phyloP scores from a whole-genome alignment of 2,888 invertebrate species.

The Lagria hirta region DNA sequence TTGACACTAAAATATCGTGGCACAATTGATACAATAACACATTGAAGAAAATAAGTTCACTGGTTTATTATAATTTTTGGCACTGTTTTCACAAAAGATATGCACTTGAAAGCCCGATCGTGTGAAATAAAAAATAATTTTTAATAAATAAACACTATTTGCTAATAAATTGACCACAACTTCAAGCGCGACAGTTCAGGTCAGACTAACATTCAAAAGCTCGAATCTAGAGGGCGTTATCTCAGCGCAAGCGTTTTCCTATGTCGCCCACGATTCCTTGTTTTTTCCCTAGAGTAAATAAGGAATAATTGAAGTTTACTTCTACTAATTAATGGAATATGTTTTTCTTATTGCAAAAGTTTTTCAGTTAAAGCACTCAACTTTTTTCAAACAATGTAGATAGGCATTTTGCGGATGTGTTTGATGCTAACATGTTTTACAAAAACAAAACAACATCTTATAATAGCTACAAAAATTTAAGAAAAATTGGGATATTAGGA shows the following conservation, averaged over 20 bases:
- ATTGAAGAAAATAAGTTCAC: conserved; percentile 4
- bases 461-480: too few relatives aligned
- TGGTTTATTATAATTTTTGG: conserved; percentile 16
- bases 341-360: too few relatives aligned
- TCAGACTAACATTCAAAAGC: conserved; percentile 51
- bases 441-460: too few relatives aligned
- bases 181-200: conserved; percentile 47
- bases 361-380: too few relatives aligned
- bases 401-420: too few relatives aligned
- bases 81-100: conserved; percentile 23
- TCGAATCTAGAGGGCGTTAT: conserved; percentile 46
- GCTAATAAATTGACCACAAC: conserved; percentile 22
- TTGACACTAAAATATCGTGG: conserved; percentile 34
- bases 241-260: conserved; percentile 38
- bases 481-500: too few relatives aligned
- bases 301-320: conserved; percentile 43
- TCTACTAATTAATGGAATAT: too few relatives aligned
- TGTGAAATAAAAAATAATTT: conserved; percentile 8
- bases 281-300: conserved; percentile 40
- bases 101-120: conserved; percentile 17
- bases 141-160: conserved; percentile 25
- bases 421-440: too few relatives aligned
- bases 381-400: too few relatives aligned
- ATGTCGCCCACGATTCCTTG: conserved; percentile 33
- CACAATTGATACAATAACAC: conserved; percentile 21